phyloP scores from a whole-genome alignment of 2,888 invertebrate species.

The Limnephilus marmoratus region DNA sequence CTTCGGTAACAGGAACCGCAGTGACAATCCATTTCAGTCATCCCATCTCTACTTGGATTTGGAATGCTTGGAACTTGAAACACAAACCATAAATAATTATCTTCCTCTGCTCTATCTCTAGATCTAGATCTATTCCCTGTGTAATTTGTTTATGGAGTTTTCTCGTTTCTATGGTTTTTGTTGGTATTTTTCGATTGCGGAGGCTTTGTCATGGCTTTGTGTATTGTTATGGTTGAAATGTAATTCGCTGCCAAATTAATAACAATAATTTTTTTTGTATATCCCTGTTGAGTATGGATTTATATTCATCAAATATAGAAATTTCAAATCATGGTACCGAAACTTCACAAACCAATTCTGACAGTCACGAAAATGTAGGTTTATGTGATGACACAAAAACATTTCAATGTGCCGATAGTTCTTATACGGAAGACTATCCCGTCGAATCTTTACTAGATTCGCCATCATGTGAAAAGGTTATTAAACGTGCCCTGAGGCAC shows the following conservation, averaged over 20 bases:
- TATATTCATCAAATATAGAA: conserved; percentile 51
- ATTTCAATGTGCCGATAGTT: conserved; percentile 45
- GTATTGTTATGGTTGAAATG: conserved; percentile 57
- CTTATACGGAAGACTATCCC: conserved; percentile 36
- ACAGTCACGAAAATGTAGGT: conserved; percentile 55
- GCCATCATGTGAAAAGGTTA: conserved; percentile 54
- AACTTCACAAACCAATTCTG: conserved; percentile 56
- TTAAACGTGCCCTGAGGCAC: conserved; percentile 58
- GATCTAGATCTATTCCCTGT: neutral
- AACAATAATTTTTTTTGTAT: conserved; percentile 43
- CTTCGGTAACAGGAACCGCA: too few species aligned
- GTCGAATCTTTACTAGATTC: conserved; percentile 42
- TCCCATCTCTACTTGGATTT: neutral
- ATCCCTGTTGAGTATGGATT: conserved; percentile 56
- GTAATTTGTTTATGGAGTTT: conserved; percentile 2
- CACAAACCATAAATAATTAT: neutral
- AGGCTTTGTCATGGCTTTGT: conserved; percentile 55
- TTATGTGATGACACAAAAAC: conserved; percentile 57
- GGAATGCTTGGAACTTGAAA: neutral
- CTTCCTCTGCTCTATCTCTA: neutral
- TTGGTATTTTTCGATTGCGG: conserved; percentile 48
- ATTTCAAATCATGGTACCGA: conserved; percentile 52
- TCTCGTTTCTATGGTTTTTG: conserved; percentile 40
- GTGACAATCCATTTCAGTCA: too few species aligned
- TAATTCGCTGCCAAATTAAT: conserved; percentile 43